These are phyloP conservation scores for Turritopsis rubra DNA, from an alignment of 30 jellyfish, hydroid and myxozoan species.

Conservation along the genomic window DNA sequence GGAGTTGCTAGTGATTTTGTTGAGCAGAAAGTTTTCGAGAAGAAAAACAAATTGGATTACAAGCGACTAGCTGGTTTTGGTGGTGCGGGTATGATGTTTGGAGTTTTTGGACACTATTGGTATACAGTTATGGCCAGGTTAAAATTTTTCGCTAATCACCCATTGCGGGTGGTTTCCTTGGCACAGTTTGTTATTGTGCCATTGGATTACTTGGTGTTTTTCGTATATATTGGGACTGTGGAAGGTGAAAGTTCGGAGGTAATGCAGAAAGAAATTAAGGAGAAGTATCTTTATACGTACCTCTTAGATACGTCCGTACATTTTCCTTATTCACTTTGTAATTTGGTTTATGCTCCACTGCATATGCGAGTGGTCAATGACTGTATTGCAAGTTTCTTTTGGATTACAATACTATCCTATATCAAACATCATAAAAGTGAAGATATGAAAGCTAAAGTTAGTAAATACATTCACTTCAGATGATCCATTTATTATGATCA, in stretches of 20 bases:
- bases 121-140: not conserved
- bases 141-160: not conserved
- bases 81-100: not conserved
- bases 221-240: not conserved
- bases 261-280: not conserved
- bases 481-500: too few species aligned
- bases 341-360: not conserved
- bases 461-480: not conserved
- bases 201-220: not conserved
- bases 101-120: conserved; percentile 1
- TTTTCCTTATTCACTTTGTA: conserved; percentile 1
- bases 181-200: not conserved
- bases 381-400: not conserved
- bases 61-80: not conserved
- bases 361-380: conserved; percentile 4
- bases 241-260: conserved; percentile 4
- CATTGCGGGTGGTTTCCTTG: not conserved
- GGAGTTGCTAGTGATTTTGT: not conserved
- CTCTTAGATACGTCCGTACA: not conserved
- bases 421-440: not conserved
- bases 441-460: not conserved
- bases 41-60: not conserved
- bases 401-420: not conserved
- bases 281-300: not conserved
- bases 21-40: conserved; percentile 4